Percentiles rank a stretch among this genome's conserved stretches.
Conservation (phyloP, 2,888 invertebrate species). For the Chydorus sphaericus region DNA sequence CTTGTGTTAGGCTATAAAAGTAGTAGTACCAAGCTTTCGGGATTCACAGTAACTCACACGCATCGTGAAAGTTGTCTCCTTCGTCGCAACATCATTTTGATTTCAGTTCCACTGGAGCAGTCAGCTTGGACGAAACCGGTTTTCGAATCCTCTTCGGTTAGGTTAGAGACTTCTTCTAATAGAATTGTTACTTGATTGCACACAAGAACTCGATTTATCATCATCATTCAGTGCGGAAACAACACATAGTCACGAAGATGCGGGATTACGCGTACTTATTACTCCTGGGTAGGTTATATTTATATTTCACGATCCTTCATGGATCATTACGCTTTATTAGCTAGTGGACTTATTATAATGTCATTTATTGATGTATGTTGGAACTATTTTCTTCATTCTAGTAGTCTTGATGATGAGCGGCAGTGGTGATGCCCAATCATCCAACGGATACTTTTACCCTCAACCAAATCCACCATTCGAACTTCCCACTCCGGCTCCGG, state of each 20-base stretch:
- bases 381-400: not conserved
- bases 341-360: too few relatives aligned
- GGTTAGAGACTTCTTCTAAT: too few relatives aligned
- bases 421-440: not conserved
- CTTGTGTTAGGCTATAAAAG: conserved; percentile 6
- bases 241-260: too few relatives aligned
- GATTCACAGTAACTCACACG: conserved; percentile 2
- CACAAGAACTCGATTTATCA: too few relatives aligned
- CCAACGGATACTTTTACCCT: conserved; percentile 5
- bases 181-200: too few relatives aligned
- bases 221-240: too few relatives aligned
- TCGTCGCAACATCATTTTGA: not conserved
- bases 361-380: not conserved
- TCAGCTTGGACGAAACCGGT: not conserved
- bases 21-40: not conserved
- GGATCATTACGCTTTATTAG: too few relatives aligned
- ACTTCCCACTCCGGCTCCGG: not conserved
- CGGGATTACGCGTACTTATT: too few relatives aligned
- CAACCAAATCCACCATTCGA: conserved; percentile 7
- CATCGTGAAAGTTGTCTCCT: conserved; percentile 1
- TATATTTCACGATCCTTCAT: too few relatives aligned
- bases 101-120: not conserved
- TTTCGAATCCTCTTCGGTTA: too few relatives aligned
- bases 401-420: not conserved
- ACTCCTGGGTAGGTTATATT: too few relatives aligned